These are phyloP conservation scores for Eristalinus aeneus DNA, from an alignment of 2,888 invertebrate species.

Conservation along the genomic window DNA sequence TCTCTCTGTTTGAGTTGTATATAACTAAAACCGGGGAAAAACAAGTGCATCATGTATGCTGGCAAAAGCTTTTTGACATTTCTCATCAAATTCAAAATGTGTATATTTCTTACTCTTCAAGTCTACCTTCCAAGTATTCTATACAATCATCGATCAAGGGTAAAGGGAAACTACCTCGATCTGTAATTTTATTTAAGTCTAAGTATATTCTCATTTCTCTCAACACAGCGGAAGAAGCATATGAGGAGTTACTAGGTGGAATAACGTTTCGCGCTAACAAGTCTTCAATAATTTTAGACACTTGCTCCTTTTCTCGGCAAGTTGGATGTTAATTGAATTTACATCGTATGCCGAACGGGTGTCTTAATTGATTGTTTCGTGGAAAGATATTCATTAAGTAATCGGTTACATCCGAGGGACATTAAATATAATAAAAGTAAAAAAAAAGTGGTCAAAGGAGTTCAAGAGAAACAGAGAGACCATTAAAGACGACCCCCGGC, in stretches of 20 bases:
- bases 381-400: conserved; percentile 24
- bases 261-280: conserved; percentile 23
- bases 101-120: conserved; percentile 59
- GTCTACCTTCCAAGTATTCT: conserved; percentile 63
- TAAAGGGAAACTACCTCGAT: conserved; percentile 60
- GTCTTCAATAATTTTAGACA: background rate
- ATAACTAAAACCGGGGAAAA: conserved; percentile 73
- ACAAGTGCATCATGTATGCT: conserved; percentile 33
- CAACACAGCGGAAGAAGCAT: conserved; percentile 1
- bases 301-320: conserved; percentile 10
- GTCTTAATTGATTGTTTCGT: background rate
- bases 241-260: conserved; percentile 14
- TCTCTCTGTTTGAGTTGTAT: conserved; percentile 72
- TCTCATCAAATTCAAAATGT: conserved; percentile 32
- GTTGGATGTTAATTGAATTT: conserved; percentile 2
- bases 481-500: too few species aligned
- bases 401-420: conserved; percentile 1
- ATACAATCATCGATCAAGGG: conserved; percentile 63
- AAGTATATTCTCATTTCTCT: conserved; percentile 45
- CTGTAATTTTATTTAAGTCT: conserved; percentile 45
- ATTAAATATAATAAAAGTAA: too few species aligned
- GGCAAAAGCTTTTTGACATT: conserved; percentile 26
- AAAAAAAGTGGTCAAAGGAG: too few species aligned
- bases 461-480: too few species aligned
- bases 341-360: background rate